phyloP scores from a whole-genome alignment of 2,113 vertebrate genomes.

The Arenaria interpres region DNA sequence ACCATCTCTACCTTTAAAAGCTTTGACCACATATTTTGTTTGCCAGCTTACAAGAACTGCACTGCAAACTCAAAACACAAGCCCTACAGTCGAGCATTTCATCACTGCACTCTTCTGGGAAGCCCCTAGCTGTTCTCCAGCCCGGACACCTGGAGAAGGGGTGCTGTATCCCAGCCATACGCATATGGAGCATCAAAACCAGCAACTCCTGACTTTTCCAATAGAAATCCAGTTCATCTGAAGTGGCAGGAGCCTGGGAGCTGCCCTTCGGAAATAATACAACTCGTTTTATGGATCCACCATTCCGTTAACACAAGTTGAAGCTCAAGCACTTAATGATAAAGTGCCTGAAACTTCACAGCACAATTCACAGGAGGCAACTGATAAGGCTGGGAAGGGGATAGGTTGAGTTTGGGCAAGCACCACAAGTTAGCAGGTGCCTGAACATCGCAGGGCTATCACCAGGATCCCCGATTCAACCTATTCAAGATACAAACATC shows the following conservation, averaged over 20 bases:
- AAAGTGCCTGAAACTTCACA: not conserved
- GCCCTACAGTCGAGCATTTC: accelerated
- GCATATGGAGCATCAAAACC: not conserved
- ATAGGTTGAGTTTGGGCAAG: not conserved
- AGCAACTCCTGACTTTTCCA: not conserved
- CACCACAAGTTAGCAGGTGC: too few species aligned
- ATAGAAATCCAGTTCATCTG: not conserved
- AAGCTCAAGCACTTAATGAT: not conserved
- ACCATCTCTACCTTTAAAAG: not conserved
- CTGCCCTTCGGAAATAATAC: not conserved
- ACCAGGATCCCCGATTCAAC: not conserved
- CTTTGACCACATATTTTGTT: not conserved
- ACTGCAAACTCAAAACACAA: not conserved
- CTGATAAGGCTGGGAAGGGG: not conserved
- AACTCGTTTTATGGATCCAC: not conserved
- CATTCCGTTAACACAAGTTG: not conserved
- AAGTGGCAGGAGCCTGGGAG: not conserved
- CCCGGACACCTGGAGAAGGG: not conserved
- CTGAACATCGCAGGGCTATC: not conserved
- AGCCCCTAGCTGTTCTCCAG: not conserved
- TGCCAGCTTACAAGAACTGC: not conserved
- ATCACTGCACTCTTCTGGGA: not conserved
- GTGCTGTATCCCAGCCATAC: not conserved
- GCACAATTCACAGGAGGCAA: not conserved
- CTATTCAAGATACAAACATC: not conserved